These are phyloP conservation scores for Paraescarpia echinospica DNA, from an alignment of 1,140 invertebrate species.

Conservation along the genomic window DNA sequence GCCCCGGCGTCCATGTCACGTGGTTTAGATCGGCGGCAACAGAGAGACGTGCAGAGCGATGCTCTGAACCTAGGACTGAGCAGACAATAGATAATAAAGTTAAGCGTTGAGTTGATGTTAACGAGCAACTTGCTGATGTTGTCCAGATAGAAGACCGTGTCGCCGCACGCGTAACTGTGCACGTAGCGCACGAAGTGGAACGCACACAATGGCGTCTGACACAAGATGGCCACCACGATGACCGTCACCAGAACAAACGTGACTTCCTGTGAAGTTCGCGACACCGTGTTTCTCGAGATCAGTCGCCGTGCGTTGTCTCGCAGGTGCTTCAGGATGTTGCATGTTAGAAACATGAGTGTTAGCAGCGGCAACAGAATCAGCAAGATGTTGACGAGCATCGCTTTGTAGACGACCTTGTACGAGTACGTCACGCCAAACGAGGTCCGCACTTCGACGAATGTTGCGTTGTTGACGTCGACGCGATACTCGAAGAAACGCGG, in stretches of 20 bases:
- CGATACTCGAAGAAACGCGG: slow-evolving; percentile 31
- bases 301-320: not conserved
- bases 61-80: slow-evolving; percentile 25
- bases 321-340: slow-evolving; percentile 12
- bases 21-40: not conserved
- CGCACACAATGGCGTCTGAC: slow-evolving; percentile 29
- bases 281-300: not conserved
- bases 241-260: slow-evolving; percentile 28
- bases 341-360: slow-evolving; percentile 19
- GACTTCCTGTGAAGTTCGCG: slow-evolving; percentile 9
- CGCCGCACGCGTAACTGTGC: slow-evolving; percentile 19
- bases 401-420: slow-evolving; percentile 27
- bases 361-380: slow-evolving; percentile 24
- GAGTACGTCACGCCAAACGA: slow-evolving; percentile 4
- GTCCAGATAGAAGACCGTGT: slow-evolving; percentile 29
- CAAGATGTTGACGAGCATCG: slow-evolving; percentile 26
- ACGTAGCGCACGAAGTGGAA: slow-evolving; percentile 31
- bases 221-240: slow-evolving; percentile 26
- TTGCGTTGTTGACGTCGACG: not conserved
- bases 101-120: slow-evolving; percentile 31
- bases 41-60: slow-evolving; percentile 16
- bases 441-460: slow-evolving; percentile 12
- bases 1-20: not conserved
- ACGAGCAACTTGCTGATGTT: slow-evolving; percentile 31
- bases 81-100: slow-evolving; percentile 31